These are phyloP conservation scores for Phylloscopus trochiloides DNA, from an alignment of 2,113 vertebrate genomes.

Conservation along the genomic window DNA sequence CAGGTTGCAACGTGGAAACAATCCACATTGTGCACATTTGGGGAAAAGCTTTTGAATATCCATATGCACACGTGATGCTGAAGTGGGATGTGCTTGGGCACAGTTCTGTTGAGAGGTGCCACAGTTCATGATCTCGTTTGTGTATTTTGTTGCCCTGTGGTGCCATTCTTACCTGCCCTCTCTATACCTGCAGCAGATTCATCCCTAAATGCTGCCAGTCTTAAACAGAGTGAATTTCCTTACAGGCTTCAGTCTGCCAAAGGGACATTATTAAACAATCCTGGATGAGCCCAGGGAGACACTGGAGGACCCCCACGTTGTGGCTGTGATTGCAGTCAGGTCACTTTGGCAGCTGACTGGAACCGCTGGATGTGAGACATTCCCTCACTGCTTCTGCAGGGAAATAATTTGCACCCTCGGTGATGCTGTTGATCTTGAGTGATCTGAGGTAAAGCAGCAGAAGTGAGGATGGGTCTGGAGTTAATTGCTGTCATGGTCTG, in stretches of 20 bases:
- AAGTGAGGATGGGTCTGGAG: too few relatives aligned
- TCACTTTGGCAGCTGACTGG: not conserved
- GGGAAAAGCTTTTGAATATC: not conserved
- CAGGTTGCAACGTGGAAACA: not conserved
- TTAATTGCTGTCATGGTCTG: too few relatives aligned
- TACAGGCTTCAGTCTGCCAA: not conserved
- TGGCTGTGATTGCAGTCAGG: not conserved
- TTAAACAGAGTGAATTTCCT: not conserved
- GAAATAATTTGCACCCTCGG: slow-evolving; percentile 24
- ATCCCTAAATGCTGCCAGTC: not conserved
- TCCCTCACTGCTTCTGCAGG: not conserved
- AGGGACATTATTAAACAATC: not conserved
- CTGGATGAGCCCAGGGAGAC: not conserved
- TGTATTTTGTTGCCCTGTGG: not conserved
- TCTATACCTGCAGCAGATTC: not conserved
- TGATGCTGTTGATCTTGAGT: not conserved
- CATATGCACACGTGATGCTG: rapidly evolving
- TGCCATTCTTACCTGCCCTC: not conserved
- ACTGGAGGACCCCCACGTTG: not conserved
- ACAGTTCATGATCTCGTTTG: not conserved
- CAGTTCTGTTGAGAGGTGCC: not conserved
- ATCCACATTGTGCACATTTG: not conserved
- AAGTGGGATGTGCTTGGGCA: not conserved
- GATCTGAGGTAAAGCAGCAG: too few relatives aligned
- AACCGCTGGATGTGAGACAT: not conserved